A percentile compares a stretch with the other conserved stretches of the same genome.
phyloP scores from a whole-genome alignment of 2,113 vertebrate genomes.

The Pseudorectes ferrugineus region DNA sequence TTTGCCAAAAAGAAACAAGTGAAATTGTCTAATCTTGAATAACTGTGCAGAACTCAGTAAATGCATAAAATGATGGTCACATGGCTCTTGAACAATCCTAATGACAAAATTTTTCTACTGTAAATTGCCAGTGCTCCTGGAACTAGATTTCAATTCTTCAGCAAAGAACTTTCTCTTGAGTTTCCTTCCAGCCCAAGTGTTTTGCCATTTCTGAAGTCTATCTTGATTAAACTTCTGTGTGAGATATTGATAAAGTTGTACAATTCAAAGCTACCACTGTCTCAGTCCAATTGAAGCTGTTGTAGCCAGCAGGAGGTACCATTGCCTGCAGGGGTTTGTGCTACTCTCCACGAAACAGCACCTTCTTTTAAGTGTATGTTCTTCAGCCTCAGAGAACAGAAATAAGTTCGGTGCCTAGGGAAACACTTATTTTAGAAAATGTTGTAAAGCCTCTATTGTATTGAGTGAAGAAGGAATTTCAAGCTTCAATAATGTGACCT shows the following conservation, averaged over 20 bases:
- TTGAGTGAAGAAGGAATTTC: background rate
- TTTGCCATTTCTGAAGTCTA: background rate
- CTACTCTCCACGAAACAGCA: background rate
- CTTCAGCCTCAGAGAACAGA: background rate
- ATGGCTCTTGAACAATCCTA: background rate
- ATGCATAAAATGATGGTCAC: background rate
- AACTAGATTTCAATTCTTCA: background rate
- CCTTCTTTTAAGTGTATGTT: background rate
- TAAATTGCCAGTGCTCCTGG: background rate
- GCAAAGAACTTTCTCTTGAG: background rate
- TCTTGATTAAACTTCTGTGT: background rate
- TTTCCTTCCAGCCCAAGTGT: background rate
- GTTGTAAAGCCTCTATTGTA: background rate
- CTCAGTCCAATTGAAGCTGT: background rate
- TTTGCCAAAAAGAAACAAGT: background rate
- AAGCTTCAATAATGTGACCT: background rate
- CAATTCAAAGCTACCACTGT: background rate
- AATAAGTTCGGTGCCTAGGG: background rate
- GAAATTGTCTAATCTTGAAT: background rate
- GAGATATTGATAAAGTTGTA: background rate
- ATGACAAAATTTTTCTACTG: background rate
- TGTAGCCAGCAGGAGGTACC: background rate
- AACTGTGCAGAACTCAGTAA: background rate
- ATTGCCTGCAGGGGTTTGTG: background rate
- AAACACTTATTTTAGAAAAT: slow-evolving; percentile 4